These are phyloP conservation scores for Leptopilina clavipes DNA, from an alignment of 1,140 invertebrate species.

Conservation along the genomic window DNA sequence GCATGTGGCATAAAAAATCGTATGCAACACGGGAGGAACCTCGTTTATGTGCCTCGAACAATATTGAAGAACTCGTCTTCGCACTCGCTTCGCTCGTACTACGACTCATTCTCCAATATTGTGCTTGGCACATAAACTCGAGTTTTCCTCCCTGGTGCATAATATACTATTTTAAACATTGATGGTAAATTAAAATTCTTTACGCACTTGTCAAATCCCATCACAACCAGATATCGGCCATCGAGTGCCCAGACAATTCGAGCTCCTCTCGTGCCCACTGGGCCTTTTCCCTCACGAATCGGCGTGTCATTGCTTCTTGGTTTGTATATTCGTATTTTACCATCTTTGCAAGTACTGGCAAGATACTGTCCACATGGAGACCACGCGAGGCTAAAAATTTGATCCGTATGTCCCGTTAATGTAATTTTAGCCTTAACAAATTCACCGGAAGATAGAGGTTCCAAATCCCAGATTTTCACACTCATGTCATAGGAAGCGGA, in stretches of 20 bases:
- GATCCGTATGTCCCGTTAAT: conserved; percentile 83
- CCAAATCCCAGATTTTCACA: conserved; percentile 89
- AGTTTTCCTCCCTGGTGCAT: no score
- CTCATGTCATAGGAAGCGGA: conserved; percentile 92
- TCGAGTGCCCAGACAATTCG: conserved; percentile 91
- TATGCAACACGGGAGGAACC: no score
- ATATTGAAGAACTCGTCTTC: no score
- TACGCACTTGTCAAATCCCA: conserved; percentile 92
- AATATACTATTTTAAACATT: no score
- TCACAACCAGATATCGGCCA: conserved; percentile 88
- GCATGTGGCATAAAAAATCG: no score
- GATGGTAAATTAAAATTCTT: conserved; percentile 32
- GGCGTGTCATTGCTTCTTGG: conserved; percentile 82
- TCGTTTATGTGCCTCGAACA: no score
- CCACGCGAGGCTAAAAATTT: conserved; percentile 94
- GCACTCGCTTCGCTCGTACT: no score
- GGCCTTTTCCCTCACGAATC: conserved; percentile 87
- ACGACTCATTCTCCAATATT: no score
- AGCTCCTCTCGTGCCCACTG: conserved; percentile 89
- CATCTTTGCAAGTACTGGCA: conserved; percentile 92
- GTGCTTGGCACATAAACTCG: no score
- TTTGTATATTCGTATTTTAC: conserved; percentile 87
- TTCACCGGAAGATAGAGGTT: conserved; percentile 70
- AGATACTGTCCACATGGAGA: conserved; percentile 89
- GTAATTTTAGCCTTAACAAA: conserved; percentile 75